These are phyloP conservation scores for Rhogogaster chlorosoma DNA, from an alignment of 2,888 invertebrate species.

Conservation along the genomic window DNA sequence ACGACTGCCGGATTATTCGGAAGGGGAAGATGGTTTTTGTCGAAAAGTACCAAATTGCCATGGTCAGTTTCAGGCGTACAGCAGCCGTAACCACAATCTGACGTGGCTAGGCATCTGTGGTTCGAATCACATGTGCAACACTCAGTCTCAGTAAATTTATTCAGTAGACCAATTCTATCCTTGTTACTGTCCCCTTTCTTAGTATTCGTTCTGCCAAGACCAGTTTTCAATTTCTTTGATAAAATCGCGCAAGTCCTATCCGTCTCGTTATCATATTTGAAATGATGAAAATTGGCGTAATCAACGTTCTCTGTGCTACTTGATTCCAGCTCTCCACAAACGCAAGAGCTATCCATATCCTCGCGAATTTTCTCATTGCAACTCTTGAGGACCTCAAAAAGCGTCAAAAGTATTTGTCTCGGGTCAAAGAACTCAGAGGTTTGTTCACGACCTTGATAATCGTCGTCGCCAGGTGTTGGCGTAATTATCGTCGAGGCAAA, in stretches of 20 bases:
- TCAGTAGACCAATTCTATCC: background rate
- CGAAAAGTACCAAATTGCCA: slow-evolving; percentile 5
- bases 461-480: background rate
- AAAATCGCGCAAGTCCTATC: background rate
- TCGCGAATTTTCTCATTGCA: slow-evolving; percentile 24
- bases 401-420: slow-evolving; percentile 30
- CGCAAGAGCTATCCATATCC: background rate
- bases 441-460: slow-evolving; percentile 6
- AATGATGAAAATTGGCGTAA: background rate
- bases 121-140: slow-evolving; percentile 51
- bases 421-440: slow-evolving; percentile 29
- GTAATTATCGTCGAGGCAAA: background rate
- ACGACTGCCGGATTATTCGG: background rate
- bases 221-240: slow-evolving; percentile 32
- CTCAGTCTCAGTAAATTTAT: slow-evolving; percentile 52
- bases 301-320: background rate
- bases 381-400: slow-evolving; percentile 38
- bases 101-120: slow-evolving; percentile 48
- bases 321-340: background rate
- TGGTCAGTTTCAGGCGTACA: slow-evolving; percentile 27
- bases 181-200: slow-evolving; percentile 28
- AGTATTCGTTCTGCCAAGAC: slow-evolving; percentile 4
- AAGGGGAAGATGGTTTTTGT: background rate
- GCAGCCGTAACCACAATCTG: slow-evolving; percentile 54
- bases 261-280: background rate